phyloP scores from a whole-genome alignment of 2,888 invertebrate genomes.

The Plagodis dolabraria region DNA sequence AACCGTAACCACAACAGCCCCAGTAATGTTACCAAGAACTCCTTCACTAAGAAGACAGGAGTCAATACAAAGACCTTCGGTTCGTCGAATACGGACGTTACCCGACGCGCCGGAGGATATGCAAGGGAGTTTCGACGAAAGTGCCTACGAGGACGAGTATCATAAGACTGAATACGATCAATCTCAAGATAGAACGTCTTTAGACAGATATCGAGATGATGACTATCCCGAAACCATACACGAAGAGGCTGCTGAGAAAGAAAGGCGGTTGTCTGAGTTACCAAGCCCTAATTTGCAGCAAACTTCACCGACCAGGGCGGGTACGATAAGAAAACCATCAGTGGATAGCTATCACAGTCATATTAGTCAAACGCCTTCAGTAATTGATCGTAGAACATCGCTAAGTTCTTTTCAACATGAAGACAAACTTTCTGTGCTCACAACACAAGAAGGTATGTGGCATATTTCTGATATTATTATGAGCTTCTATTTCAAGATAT shows the following conservation, averaged over 20 bases:
- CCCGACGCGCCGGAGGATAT: slow-evolving; percentile 80
- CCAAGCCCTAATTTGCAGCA: slow-evolving; percentile 66
- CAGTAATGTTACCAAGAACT: slow-evolving; percentile 69
- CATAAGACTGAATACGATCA: slow-evolving; percentile 82
- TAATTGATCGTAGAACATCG: slow-evolving; percentile 76
- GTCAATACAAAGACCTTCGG: slow-evolving; percentile 79
- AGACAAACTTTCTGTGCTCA: slow-evolving; percentile 78
- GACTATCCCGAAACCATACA: slow-evolving; percentile 72
- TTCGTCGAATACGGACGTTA: slow-evolving; percentile 76
- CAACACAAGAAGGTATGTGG: slow-evolving; percentile 69
- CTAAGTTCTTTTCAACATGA: slow-evolving; percentile 83
- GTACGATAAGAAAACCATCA: slow-evolving; percentile 72
- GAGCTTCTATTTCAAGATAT: too few relatives aligned
- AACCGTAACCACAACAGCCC: slow-evolving; percentile 60
- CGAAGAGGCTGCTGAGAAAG: slow-evolving; percentile 69
- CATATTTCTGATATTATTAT: too few relatives aligned
- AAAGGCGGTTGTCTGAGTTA: slow-evolving; percentile 66
- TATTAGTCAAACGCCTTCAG: slow-evolving; percentile 74
- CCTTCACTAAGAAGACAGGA: slow-evolving; percentile 78
- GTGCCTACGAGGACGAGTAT: slow-evolving; percentile 83
- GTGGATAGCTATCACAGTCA: slow-evolving; percentile 79
- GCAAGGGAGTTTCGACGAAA: slow-evolving; percentile 77
- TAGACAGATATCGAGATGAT: slow-evolving; percentile 77
- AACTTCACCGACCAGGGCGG: slow-evolving; percentile 72
- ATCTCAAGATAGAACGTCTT: slow-evolving; percentile 70